Evolutionary conservation across 2,888 invertebrate genomes (phyloP).

Genomic region (Myopa tessellatipennis): DNA sequence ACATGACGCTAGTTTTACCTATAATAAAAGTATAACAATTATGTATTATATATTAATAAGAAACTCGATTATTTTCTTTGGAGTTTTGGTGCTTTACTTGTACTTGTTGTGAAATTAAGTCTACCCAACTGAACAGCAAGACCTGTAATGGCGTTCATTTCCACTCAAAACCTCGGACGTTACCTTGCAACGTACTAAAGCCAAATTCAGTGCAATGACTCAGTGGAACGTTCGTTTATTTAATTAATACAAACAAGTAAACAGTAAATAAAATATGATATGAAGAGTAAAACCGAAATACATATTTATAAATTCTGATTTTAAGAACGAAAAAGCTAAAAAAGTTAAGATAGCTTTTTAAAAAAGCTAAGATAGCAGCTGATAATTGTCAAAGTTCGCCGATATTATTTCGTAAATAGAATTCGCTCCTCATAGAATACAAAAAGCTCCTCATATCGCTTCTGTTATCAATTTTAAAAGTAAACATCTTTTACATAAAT

Average conservation of each 20-base stretch:
- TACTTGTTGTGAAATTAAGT: constrained; percentile 51
- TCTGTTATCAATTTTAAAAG: background rate
- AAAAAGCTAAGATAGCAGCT: constrained; percentile 7
- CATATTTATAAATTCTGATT: background rate
- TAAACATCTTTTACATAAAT: constrained; percentile 3
- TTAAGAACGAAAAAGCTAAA: background rate
- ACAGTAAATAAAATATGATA: background rate
- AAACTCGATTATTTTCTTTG: background rate
- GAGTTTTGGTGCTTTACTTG: background rate
- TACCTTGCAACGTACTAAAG: background rate
- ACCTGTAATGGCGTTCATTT: constrained; percentile 57
- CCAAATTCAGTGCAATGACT: background rate
- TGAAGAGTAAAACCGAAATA: background rate
- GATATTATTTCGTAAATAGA: background rate
- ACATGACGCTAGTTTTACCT: constrained; percentile 36
- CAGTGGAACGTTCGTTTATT: background rate
- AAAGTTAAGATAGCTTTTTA: background rate
- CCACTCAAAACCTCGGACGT: constrained; percentile 1
- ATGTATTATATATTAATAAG: background rate
- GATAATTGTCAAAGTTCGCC: constrained; percentile 23
- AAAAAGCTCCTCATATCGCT: background rate
- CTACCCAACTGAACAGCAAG: constrained; percentile 54
- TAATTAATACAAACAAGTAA: background rate
- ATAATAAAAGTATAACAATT: background rate
- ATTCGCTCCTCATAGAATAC: no score